Evolutionary conservation across 2,113 vertebrate genomes (phyloP).

Genomic region (Tenrec ecaudatus): DNA sequence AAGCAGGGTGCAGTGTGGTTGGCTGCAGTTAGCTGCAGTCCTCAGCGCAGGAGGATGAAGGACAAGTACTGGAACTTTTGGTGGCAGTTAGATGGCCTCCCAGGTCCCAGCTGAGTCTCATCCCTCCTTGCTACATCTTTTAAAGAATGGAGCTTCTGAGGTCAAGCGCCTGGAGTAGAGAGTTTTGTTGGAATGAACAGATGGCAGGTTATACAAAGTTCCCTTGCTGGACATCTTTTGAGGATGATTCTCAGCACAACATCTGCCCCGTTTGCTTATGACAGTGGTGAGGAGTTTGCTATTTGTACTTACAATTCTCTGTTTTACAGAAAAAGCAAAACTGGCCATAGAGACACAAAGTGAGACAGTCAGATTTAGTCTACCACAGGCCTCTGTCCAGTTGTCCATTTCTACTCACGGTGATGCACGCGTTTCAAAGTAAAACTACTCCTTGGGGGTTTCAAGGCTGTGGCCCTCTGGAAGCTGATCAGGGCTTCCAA

Average conservation of each 20-base stretch:
- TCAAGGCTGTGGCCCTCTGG: not conserved
- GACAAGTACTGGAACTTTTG: not conserved
- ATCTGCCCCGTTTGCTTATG: not conserved
- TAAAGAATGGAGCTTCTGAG: not conserved
- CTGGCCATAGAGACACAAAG: not conserved
- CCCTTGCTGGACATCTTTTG: not conserved
- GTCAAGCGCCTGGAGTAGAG: not conserved
- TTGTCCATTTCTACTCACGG: not conserved
- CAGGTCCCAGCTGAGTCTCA: not conserved
- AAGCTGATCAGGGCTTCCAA: not conserved
- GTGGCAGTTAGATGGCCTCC: not conserved
- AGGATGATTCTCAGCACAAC: not conserved
- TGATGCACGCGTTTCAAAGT: not conserved
- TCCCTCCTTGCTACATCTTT: not conserved
- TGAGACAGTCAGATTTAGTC: not conserved
- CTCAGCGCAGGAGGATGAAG: not conserved
- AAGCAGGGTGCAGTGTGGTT: not conserved
- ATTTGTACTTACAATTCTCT: not conserved
- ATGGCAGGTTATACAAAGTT: not conserved
- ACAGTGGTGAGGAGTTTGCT: not conserved
- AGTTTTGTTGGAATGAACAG: not conserved
- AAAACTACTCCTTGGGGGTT: not conserved
- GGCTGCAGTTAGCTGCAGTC: not conserved
- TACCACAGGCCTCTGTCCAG: not conserved
- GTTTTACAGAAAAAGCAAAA: not conserved